Conservation (phyloP, 2,113 vertebrate genomes). For the Lagopus muta region DNA sequence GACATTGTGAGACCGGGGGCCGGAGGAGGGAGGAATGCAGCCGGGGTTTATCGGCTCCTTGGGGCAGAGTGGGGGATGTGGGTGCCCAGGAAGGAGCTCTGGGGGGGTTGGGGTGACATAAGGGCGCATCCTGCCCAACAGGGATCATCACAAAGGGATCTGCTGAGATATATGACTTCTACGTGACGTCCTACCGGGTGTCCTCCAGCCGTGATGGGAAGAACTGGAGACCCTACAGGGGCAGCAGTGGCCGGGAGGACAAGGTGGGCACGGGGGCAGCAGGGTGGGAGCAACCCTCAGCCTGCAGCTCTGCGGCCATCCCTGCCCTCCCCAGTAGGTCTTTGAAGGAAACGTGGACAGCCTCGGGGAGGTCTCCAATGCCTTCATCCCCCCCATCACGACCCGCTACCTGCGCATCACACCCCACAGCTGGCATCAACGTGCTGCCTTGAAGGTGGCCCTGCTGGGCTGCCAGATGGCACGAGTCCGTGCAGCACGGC, state of each 20-base stretch:
- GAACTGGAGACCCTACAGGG: constrained; percentile 85
- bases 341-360: constrained; percentile 82
- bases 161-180: constrained; percentile 63
- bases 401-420: constrained; percentile 82
- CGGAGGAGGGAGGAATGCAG: constrained; percentile 48
- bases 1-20: constrained; percentile 25
- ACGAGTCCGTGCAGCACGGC: background rate
- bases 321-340: constrained; percentile 59
- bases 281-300: background rate
- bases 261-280: constrained; percentile 68
- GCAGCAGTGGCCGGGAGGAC: constrained; percentile 74
- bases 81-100: background rate
- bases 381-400: constrained; percentile 80
- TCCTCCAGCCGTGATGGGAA: constrained; percentile 83
- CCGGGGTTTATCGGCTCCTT: background rate
- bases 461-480: constrained; percentile 80
- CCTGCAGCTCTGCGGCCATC: fast-evolving
- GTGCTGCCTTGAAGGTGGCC: constrained; percentile 74
- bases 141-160: constrained; percentile 84
- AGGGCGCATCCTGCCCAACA: background rate
- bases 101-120: background rate
- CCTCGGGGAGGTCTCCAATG: constrained; percentile 77
- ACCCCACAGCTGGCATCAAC: constrained; percentile 77
- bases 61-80: background rate
- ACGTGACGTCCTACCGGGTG: constrained; percentile 78